These are phyloP conservation scores for Bradypus variegatus DNA, from an alignment of 2,797 vertebrate genomes.

Conservation along the genomic window DNA sequence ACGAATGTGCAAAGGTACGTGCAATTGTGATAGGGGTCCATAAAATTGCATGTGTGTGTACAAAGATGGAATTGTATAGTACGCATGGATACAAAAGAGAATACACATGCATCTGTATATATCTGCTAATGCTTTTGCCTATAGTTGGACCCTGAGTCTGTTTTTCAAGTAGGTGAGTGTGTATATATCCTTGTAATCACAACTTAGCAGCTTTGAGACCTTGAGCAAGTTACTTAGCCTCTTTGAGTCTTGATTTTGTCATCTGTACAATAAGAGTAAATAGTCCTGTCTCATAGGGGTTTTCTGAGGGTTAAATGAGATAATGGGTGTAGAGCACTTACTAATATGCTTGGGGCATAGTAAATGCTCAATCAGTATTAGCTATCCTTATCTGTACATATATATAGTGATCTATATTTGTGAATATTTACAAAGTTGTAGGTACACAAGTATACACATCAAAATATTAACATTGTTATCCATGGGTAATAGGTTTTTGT, in stretches of 20 bases:
- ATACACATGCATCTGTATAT: neutral
- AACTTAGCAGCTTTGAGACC: conserved; percentile 42
- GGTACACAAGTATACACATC: conserved; percentile 18
- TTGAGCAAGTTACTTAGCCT: conserved; percentile 35
- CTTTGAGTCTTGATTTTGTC: conserved; percentile 31
- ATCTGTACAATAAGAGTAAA: conserved; percentile 35
- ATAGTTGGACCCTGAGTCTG: neutral
- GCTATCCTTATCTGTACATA: conserved; percentile 37
- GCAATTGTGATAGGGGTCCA: neutral
- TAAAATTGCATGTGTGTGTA: neutral
- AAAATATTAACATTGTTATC: conserved; percentile 30
- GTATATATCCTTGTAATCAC: conserved; percentile 42
- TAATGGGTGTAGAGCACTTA: neutral
- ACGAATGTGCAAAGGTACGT: neutral
- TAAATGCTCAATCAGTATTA: conserved; percentile 42
- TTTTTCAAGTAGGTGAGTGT: conserved; percentile 33
- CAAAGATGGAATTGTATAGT: neutral
- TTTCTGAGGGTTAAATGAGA: conserved; percentile 28
- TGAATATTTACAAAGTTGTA: conserved; percentile 27
- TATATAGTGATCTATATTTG: neutral
- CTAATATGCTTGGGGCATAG: neutral
- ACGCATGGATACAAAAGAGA: neutral
- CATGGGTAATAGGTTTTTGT: neutral
- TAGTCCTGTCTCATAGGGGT: neutral
- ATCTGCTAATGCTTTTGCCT: neutral